Conservation (phyloP, 2,113 vertebrate genomes). For the Chaetorhynchus papuensis region DNA sequence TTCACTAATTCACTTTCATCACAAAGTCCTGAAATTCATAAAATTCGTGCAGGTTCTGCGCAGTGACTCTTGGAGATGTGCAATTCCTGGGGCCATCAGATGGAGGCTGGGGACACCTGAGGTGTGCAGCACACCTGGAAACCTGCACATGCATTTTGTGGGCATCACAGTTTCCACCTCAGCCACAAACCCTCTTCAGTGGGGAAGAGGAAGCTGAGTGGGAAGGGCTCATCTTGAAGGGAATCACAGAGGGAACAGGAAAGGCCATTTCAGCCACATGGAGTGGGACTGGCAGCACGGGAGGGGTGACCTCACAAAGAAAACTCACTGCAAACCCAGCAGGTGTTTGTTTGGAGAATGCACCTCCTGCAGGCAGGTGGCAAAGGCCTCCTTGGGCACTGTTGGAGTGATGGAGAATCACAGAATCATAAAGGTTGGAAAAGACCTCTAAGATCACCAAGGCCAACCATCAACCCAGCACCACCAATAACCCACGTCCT, state of each 20-base stretch:
- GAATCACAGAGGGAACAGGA: fast-evolving
- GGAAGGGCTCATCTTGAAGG: background rate
- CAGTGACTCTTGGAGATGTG: background rate
- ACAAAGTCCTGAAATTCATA: background rate
- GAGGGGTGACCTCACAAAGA: background rate
- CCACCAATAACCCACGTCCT: background rate
- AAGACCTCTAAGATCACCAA: background rate
- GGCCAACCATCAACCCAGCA: background rate
- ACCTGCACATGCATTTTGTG: background rate
- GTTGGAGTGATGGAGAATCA: background rate
- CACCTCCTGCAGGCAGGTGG: background rate
- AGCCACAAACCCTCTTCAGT: background rate
- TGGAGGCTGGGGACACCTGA: background rate
- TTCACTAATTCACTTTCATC: too few relatives aligned
- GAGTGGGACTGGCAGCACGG: background rate
- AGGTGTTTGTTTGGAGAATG: background rate
- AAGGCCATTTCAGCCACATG: background rate
- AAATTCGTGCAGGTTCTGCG: background rate
- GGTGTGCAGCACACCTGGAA: background rate
- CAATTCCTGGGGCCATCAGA: fast-evolving
- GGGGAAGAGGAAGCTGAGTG: background rate
- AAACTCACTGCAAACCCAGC: background rate
- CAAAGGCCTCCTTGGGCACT: background rate
- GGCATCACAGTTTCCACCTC: background rate
- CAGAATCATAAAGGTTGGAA: background rate